Evolutionary conservation across 2,888 invertebrate species (phyloP).

Genomic region (Tetranychus piercei): DNA sequence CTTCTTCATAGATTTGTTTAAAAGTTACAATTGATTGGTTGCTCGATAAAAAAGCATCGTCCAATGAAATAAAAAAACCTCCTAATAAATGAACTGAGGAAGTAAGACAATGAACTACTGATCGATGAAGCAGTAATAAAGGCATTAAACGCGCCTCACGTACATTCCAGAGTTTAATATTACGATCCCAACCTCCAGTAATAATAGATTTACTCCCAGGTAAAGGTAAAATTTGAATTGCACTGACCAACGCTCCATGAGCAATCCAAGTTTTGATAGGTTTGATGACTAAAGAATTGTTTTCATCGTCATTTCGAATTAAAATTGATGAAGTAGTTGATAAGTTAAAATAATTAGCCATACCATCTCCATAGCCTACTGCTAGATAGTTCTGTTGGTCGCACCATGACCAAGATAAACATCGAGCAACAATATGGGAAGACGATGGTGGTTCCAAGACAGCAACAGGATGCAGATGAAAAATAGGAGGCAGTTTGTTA

Average conservation of each 20-base stretch:
- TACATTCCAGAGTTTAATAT: slow-evolving; percentile 1
- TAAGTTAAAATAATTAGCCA: neutral
- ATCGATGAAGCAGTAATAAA: neutral
- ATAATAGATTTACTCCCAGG: neutral
- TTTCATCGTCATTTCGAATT: neutral
- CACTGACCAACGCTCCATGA: slow-evolving; percentile 8
- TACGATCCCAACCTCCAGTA: slow-evolving; percentile 3
- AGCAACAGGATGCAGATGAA: neutral
- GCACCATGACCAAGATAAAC: slow-evolving; percentile 9
- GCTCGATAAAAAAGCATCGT: neutral
- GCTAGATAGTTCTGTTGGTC: slow-evolving; percentile 7
- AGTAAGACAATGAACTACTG: neutral
- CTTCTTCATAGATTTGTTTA: neutral
- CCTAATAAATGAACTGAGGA: neutral
- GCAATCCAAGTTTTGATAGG: slow-evolving; percentile 4
- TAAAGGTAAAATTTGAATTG: neutral
- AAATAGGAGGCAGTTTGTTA: neutral
- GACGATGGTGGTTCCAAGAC: neutral
- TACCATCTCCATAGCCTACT: slow-evolving; percentile 1
- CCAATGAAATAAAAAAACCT: slow-evolving; percentile 6
- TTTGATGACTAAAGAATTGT: neutral
- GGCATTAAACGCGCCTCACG: neutral
- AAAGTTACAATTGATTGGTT: slow-evolving; percentile 7
- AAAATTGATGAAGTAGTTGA: neutral
- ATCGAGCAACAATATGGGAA: neutral